These are phyloP conservation scores for Apaloderma vittatum DNA, from an alignment of 2,113 vertebrate species.

Conservation along the genomic window DNA sequence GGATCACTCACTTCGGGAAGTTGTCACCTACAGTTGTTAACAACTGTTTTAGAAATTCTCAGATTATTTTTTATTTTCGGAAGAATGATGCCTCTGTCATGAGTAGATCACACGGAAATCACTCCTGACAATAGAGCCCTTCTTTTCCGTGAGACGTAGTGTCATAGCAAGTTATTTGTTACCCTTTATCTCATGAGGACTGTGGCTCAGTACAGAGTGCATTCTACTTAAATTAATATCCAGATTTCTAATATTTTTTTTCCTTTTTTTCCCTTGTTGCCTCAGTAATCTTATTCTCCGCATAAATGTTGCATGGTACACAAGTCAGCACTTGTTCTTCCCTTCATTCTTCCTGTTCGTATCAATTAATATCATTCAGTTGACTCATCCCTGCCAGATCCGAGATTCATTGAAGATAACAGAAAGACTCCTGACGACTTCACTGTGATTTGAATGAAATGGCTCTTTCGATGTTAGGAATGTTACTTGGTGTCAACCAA, in stretches of 20 bases:
- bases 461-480: not conserved
- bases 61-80: not conserved
- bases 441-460: not conserved
- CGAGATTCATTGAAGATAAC: not conserved
- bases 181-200: not conserved
- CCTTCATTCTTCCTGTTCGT: not conserved
- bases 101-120: not conserved
- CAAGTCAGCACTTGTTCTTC: slow-evolving; percentile 1
- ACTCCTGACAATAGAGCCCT: not conserved
- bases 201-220: not conserved
- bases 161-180: not conserved
- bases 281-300: not conserved
- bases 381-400: not conserved
- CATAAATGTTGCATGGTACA: not conserved
- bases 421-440: not conserved
- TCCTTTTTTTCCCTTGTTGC: not conserved
- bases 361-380: slow-evolving; percentile 1
- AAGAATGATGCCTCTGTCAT: not conserved
- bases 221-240: not conserved
- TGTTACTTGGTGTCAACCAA: not conserved
- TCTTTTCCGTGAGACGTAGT: not conserved
- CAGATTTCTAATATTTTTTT: not conserved
- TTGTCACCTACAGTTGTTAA: not conserved
- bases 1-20: not conserved
- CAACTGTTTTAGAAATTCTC: not conserved